Conservation (phyloP, 1,140 invertebrate genomes). For the Drepana arcuata region DNA sequence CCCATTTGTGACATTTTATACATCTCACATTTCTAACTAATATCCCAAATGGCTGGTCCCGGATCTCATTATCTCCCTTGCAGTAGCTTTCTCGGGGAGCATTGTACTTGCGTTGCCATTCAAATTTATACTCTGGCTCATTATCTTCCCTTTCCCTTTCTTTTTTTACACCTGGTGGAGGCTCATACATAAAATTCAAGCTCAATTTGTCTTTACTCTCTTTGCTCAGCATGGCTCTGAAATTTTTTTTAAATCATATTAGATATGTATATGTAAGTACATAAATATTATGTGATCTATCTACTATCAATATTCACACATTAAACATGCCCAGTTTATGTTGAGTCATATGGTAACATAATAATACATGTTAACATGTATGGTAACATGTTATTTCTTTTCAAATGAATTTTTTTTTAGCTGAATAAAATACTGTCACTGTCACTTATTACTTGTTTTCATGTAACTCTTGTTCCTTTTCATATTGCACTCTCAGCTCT, state of each 20-base stretch:
- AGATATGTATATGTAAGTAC: too few relatives aligned
- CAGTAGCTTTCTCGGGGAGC: constrained; percentile 97
- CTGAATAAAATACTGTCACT: too few relatives aligned
- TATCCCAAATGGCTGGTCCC: constrained; percentile 99
- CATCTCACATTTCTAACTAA: constrained; percentile 97
- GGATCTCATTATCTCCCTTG: constrained; percentile 95
- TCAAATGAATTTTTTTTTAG: too few relatives aligned
- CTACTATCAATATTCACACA: too few relatives aligned
- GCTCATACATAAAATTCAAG: constrained; percentile 99
- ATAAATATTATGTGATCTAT: too few relatives aligned
- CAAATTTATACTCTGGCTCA: constrained; percentile 98
- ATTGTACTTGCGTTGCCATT: constrained; percentile 99
- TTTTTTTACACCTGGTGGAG: constrained; percentile 96
- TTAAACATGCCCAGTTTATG: too few relatives aligned
- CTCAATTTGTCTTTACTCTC: constrained; percentile 99
- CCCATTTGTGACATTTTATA: constrained; percentile 99
- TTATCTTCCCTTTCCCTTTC: constrained; percentile 92
- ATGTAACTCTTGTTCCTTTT: constrained; percentile 98
- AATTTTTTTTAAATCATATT: too few relatives aligned
- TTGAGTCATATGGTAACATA: too few relatives aligned
- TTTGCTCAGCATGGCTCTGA: constrained; percentile 94
- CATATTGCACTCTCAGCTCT: constrained; percentile 96
- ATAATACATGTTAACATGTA: too few relatives aligned
- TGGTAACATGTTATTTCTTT: too few relatives aligned
- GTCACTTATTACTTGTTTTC: constrained; percentile 97